Conservation (phyloP, 2,797 vertebrate species). For the Todus mexicanus region DNA sequence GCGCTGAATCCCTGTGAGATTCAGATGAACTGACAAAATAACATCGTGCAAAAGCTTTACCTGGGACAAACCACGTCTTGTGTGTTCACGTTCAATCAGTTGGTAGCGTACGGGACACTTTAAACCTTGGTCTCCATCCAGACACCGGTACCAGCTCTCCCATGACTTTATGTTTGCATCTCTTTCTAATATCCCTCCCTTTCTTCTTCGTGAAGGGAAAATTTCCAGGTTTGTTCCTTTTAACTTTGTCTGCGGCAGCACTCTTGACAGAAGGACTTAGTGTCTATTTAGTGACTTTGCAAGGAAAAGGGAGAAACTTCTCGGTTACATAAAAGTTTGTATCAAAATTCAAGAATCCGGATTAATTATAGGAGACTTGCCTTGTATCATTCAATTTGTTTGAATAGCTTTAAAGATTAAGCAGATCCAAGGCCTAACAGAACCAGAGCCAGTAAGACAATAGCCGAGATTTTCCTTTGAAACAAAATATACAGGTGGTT, state of each 20-base stretch:
- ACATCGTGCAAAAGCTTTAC: not conserved
- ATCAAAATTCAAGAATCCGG: constrained; percentile 61
- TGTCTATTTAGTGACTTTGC: constrained; percentile 47
- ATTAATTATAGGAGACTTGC: constrained; percentile 53
- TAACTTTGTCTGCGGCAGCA: not conserved
- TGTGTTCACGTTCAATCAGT: not conserved
- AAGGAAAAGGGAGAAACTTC: constrained; percentile 44
- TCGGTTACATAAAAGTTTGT: constrained; percentile 57
- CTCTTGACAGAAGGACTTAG: constrained; percentile 52
- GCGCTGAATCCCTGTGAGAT: not conserved
- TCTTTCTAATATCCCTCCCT: not conserved
- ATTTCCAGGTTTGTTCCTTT: constrained; percentile 33
- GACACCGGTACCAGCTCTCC: not conserved
- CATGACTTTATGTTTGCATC: not conserved
- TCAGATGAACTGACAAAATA: constrained; percentile 2
- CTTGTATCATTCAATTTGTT: constrained; percentile 50
- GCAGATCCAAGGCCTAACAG: constrained; percentile 63
- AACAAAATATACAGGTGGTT: constrained; percentile 77
- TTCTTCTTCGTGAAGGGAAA: not conserved
- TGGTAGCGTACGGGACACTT: not conserved
- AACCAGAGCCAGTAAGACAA: constrained; percentile 64
- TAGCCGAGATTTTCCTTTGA: constrained; percentile 74
- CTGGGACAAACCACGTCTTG: not conserved
- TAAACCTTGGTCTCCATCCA: not conserved
- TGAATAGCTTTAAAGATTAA: constrained; percentile 68